Conservation (phyloP, 2,888 invertebrate genomes). For the Protophormia terraenovae region DNA sequence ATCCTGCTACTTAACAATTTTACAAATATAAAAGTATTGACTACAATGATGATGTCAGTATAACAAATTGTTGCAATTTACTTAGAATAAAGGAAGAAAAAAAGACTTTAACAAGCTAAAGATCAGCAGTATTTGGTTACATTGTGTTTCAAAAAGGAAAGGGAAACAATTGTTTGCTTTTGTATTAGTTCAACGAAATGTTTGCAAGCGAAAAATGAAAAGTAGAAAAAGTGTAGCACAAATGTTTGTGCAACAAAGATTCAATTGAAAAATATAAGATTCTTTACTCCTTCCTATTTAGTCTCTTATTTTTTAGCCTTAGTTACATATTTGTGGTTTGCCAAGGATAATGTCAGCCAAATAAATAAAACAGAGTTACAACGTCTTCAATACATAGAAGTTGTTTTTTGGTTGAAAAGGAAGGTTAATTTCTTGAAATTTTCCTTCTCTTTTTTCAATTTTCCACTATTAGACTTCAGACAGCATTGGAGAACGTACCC, state of each 20-base stretch:
- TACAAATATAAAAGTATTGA: constrained; percentile 27
- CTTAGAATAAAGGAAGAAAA: constrained; percentile 1
- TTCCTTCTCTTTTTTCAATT: too few species aligned
- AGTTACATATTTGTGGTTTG: constrained; percentile 68
- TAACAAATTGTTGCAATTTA: constrained; percentile 74
- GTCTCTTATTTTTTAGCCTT: constrained; percentile 26
- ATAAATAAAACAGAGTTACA: constrained; percentile 37
- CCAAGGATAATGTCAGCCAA: constrained; percentile 66
- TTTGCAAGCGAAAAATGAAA: not conserved
- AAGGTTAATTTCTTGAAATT: constrained; percentile 5
- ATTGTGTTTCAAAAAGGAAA: constrained; percentile 8
- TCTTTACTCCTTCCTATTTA: constrained; percentile 48
- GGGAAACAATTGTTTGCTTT: constrained; percentile 61
- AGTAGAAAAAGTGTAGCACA: not conserved
- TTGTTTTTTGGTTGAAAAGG: not conserved
- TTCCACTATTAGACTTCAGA: too few species aligned
- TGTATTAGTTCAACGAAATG: constrained; percentile 29
- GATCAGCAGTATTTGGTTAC: constrained; percentile 58
- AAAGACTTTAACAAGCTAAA: constrained; percentile 43
- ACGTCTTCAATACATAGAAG: constrained; percentile 26
- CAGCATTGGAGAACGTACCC: too few species aligned
- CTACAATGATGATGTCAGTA: constrained; percentile 71
- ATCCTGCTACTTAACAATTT: constrained; percentile 40
- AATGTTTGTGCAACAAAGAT: constrained; percentile 18
- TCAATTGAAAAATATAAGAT: constrained; percentile 65